These are phyloP conservation scores for Lepidocyrtoides sp. DNA, from an alignment of 2,888 invertebrate genomes.

Conservation along the genomic window DNA sequence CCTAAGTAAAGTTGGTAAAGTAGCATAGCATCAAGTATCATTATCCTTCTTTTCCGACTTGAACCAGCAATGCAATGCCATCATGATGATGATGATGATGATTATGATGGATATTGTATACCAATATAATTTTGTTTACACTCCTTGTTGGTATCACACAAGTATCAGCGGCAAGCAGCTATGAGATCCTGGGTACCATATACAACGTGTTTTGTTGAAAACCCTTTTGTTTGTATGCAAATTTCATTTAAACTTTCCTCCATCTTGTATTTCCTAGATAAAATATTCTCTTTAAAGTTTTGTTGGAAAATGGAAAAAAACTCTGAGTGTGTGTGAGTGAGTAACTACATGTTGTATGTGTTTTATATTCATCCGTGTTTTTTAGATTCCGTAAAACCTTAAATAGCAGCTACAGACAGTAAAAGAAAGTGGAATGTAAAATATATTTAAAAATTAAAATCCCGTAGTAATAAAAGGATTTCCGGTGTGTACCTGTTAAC, in stretches of 20 bases:
- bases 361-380: too few relatives aligned
- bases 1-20: too few relatives aligned
- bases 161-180: not conserved
- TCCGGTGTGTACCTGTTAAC: not conserved
- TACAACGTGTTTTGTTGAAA: not conserved
- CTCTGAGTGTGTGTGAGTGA: not conserved
- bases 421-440: too few relatives aligned
- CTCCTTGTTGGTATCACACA: not conserved
- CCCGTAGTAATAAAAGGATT: too few relatives aligned
- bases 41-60: too few relatives aligned
- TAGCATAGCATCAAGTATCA: too few relatives aligned
- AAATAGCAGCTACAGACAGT: too few relatives aligned
- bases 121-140: conserved; percentile 14
- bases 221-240: conserved; percentile 16
- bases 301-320: not conserved
- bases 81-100: not conserved
- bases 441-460: too few relatives aligned
- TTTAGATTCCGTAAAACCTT: too few relatives aligned
- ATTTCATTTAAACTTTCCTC: conserved; percentile 36
- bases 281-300: not conserved
- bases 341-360: too few relatives aligned
- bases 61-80: not conserved
- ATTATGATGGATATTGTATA: conserved; percentile 10
- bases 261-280: not conserved
- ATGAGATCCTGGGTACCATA: not conserved